Base-by-base conservation (phyloP, 2,888 invertebrate species). In the Meandrusa payeni region DNA sequence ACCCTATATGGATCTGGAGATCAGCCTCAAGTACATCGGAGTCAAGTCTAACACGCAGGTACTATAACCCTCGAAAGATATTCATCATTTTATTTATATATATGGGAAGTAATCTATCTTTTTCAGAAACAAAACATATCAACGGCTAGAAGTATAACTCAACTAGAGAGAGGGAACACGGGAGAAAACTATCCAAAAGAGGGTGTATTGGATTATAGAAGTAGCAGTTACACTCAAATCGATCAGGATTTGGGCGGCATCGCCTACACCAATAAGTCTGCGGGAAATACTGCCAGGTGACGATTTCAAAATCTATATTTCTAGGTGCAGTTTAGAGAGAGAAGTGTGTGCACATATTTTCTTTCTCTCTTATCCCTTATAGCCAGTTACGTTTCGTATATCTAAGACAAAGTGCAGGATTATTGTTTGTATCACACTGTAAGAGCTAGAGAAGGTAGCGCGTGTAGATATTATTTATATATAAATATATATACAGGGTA, bases 1-100 rank as follows among this genome's bases (percentile, higher is more conserved):
- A 7, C 78, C 90, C 0, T 88, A 70, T 28, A 69, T 90, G 15
- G 88, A 90, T 47, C 64, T 91, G 0, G 87, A 89, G 55, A 69
- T 90, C 58, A 79, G 75, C 46, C 54, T 90, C 5, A 77, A 80
- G 48, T 88, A 83, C 48, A 27, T 78, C 0, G 80, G 75, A 0
- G 29, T 54, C 0, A 67, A 66, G 31, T 61, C 51, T 13, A 53
- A 50, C 6, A 29, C 46, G 2, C 65, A 69, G 67, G 78, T 77
- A n/a, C n/a, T n/a, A n/a, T n/a, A n/a, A n/a, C n/a, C n/a, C n/a
- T n/a, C n/a, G n/a, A n/a, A n/a, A n/a, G n/a, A 22, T 3, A 3
- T 26, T 26, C 4, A 28, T 13, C 6, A 5, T 23, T 7, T 23
- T 23, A 23, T 7, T 23, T 7, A n/a, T 6, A 4, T 23, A n/a